phyloP scores from a whole-genome alignment of 1,140 invertebrate genomes.

The Metopolophium dirhodum region DNA sequence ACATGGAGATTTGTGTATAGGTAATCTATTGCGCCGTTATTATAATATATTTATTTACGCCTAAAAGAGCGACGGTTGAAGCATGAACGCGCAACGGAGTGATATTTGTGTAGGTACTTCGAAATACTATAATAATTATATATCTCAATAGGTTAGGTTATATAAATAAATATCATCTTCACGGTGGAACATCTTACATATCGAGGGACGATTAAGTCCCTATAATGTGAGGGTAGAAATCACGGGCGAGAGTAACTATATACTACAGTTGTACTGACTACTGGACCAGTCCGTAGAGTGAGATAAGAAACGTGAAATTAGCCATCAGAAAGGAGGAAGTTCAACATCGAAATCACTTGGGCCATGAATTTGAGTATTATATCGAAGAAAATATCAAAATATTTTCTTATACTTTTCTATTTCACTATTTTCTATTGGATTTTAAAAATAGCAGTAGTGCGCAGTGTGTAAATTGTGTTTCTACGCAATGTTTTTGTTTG shows the following conservation, averaged over 20 bases:
- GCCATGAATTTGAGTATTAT: background rate
- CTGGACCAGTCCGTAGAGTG: background rate
- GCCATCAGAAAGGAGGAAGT: background rate
- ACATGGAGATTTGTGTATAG: background rate
- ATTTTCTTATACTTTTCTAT: background rate
- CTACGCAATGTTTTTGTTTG: too few relatives aligned
- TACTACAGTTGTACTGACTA: background rate
- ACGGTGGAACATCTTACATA: background rate
- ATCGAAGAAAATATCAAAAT: background rate
- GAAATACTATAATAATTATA: background rate
- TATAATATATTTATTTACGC: background rate
- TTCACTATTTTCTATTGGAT: background rate
- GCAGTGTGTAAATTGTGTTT: too few relatives aligned
- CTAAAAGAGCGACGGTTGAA: background rate
- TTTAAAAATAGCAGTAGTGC: too few relatives aligned
- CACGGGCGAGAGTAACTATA: too few relatives aligned
- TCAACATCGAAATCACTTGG: background rate
- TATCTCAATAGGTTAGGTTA: too few relatives aligned
- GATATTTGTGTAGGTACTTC: background rate
- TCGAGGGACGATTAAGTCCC: background rate
- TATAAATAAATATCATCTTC: too few relatives aligned
- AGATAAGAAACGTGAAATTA: background rate
- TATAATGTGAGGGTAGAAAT: background rate
- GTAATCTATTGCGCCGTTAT: background rate
- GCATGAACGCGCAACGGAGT: background rate